Conservation (phyloP, 2,113 vertebrate genomes). For the Fregata magnificens region DNA sequence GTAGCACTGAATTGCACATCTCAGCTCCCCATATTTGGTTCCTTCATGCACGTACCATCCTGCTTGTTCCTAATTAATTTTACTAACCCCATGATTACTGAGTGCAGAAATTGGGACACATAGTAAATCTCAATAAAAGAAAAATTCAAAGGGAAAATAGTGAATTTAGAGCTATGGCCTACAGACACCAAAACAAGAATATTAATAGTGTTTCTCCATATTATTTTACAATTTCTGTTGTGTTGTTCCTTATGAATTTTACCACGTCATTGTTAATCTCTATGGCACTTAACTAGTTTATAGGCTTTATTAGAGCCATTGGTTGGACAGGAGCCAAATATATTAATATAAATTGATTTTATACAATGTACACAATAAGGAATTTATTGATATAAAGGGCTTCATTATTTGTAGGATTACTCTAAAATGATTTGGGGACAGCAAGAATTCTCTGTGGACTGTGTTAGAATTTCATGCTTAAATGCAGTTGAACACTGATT, state of each 20-base stretch:
- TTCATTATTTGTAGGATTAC: conserved; percentile 64
- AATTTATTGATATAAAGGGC: conserved; percentile 50
- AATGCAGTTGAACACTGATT: conserved; percentile 64
- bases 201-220: neutral
- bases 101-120: neutral
- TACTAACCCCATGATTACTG: conserved; percentile 35
- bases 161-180: conserved; percentile 35
- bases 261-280: conserved; percentile 21
- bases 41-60: conserved; percentile 3
- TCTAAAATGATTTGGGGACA: conserved; percentile 56
- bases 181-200: neutral
- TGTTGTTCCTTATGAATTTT: conserved; percentile 17
- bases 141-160: neutral
- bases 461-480: conserved; percentile 68
- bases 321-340: conserved; percentile 33
- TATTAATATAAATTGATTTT: conserved; percentile 70
- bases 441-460: conserved; percentile 17
- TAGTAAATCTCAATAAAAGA: neutral
- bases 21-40: conserved; percentile 8
- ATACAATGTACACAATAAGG: conserved; percentile 39
- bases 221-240: conserved; percentile 32
- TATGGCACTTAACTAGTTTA: neutral
- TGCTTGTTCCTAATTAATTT: conserved; percentile 58
- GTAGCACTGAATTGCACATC: conserved; percentile 16
- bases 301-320: conserved; percentile 34